phyloP scores from a whole-genome alignment of 1,140 invertebrate species.

The Heliothis subflexa region DNA sequence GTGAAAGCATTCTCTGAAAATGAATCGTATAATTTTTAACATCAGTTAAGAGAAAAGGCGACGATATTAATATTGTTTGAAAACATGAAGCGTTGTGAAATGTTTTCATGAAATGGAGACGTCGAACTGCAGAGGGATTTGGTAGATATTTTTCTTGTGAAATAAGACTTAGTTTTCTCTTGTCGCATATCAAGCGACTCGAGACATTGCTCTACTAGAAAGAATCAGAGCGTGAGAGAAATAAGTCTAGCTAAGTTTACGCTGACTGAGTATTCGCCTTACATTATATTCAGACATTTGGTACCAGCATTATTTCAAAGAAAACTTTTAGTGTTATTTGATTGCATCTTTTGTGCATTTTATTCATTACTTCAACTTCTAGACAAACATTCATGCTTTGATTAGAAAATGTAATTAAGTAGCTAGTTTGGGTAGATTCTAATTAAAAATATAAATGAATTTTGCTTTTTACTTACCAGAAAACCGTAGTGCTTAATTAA shows the following conservation, averaged over 20 bases:
- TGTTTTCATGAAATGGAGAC: conserved; percentile 4
- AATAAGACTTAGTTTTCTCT: conserved; percentile 47
- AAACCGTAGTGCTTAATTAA: conserved; percentile 59
- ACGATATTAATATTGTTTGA: neutral
- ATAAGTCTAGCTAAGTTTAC: conserved; percentile 57
- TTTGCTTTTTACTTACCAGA: conserved; percentile 50
- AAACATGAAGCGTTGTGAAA: conserved; percentile 1
- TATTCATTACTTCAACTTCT: neutral
- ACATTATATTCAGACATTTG: conserved; percentile 17
- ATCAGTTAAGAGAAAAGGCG: neutral
- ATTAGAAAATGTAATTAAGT: conserved; percentile 11
- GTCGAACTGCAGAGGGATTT: conserved; percentile 30
- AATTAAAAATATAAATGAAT: conserved; percentile 1
- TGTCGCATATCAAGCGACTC: conserved; percentile 44
- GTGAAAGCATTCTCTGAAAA: neutral
- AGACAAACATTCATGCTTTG: neutral
- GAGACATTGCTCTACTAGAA: conserved; percentile 52
- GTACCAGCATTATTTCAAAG: neutral
- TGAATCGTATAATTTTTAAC: conserved; percentile 18
- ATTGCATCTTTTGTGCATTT: neutral
- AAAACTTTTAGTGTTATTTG: neutral
- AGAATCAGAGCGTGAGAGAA: conserved; percentile 58
- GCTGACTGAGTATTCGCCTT: conserved; percentile 50
- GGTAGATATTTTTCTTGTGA: conserved; percentile 34
- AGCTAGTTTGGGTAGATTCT: neutral